phyloP scores from a whole-genome alignment of 1,140 invertebrate genomes.

The Delia radicum region DNA sequence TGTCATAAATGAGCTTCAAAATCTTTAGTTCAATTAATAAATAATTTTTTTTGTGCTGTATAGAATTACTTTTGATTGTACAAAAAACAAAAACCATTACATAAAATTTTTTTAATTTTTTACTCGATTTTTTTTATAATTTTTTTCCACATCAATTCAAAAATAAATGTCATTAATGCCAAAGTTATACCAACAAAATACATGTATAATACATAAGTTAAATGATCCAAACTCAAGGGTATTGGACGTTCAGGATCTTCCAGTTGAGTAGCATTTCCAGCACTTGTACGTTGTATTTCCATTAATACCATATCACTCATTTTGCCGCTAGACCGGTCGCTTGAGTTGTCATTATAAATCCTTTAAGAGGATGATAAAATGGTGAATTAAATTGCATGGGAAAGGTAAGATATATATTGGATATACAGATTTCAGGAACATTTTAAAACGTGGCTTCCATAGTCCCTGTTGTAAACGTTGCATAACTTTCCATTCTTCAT shows the following conservation, averaged over 20 bases:
- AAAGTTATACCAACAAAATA: background rate
- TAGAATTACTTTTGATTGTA: too few species aligned
- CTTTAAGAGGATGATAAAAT: constrained; percentile 43
- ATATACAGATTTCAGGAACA: constrained; percentile 39
- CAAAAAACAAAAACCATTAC: too few species aligned
- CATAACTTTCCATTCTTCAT: constrained; percentile 36
- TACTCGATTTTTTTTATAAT: too few species aligned
- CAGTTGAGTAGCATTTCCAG: background rate
- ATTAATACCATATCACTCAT: background rate
- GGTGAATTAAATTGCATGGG: constrained; percentile 44
- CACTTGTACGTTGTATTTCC: background rate
- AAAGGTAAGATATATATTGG: constrained; percentile 43
- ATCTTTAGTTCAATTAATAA: too few species aligned
- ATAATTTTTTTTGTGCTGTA: too few species aligned
- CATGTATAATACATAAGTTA: background rate
- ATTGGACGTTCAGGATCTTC: background rate
- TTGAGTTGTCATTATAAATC: constrained; percentile 42
- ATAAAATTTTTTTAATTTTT: too few species aligned
- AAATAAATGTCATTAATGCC: too few species aligned
- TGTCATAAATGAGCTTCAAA: too few species aligned
- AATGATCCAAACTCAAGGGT: background rate
- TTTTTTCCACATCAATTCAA: too few species aligned
- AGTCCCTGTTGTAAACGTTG: background rate
- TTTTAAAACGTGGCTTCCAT: background rate
- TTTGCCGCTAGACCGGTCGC: background rate